phyloP scores from a whole-genome alignment of 2,888 invertebrate species.

The Drosophila kokeensis region DNA sequence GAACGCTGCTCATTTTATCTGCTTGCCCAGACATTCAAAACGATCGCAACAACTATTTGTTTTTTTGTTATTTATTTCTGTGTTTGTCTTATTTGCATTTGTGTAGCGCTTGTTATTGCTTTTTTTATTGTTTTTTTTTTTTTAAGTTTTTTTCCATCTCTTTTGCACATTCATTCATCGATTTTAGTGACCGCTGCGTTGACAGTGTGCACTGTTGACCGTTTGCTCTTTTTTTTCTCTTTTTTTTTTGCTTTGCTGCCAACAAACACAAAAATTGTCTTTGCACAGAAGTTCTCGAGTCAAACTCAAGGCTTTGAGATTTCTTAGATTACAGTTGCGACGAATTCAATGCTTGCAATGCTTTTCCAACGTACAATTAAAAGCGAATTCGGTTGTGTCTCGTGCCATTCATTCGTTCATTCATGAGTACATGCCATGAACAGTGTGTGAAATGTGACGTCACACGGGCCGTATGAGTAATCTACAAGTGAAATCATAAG shows the following conservation, averaged over 20 bases:
- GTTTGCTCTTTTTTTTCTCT: slow-evolving; percentile 23
- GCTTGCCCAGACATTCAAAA: slow-evolving; percentile 48
- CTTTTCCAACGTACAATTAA: slow-evolving; percentile 24
- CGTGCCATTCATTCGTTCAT: slow-evolving; percentile 13
- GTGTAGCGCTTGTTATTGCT: slow-evolving; percentile 10
- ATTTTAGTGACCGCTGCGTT: slow-evolving; percentile 45
- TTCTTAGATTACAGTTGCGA: slow-evolving; percentile 22
- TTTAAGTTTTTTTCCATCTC: slow-evolving; percentile 37
- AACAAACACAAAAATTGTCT: slow-evolving; percentile 6
- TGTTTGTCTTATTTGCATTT: slow-evolving; percentile 35
- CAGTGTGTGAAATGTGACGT: slow-evolving; percentile 45
- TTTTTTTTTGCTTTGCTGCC: not conserved
- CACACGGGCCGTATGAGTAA: slow-evolving; percentile 60
- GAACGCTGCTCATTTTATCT: slow-evolving; percentile 38
- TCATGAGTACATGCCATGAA: slow-evolving; percentile 30
- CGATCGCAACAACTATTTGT: slow-evolving; percentile 47
- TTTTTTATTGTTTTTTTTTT: slow-evolving; percentile 1
- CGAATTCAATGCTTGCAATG: slow-evolving; percentile 8
- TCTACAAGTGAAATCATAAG: slow-evolving; percentile 32
- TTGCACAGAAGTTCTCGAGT: slow-evolving; percentile 38
- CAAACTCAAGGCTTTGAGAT: slow-evolving; percentile 33
- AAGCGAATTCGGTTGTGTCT: slow-evolving; percentile 20
- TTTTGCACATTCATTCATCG: slow-evolving; percentile 62
- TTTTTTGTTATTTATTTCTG: slow-evolving; percentile 6
- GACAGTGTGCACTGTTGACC: slow-evolving; percentile 47